Conservation (phyloP, 2,888 invertebrate genomes). For the Syrphus vitripennis region DNA sequence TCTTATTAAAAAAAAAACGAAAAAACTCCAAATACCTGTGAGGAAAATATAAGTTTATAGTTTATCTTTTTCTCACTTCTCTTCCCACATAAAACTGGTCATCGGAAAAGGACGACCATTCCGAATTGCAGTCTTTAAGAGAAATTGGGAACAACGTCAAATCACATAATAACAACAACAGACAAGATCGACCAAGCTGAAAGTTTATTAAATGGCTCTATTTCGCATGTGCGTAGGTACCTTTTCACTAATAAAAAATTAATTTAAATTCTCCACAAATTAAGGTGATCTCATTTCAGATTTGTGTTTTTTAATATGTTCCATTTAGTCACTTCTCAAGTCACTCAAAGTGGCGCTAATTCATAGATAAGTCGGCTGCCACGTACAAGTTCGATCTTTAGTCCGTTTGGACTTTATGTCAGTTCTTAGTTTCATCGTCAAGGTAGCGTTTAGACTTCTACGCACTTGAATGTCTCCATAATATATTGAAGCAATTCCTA, state of each 20-base stretch:
- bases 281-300: background rate
- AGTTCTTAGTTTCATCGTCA: background rate
- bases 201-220: background rate
- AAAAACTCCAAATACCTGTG: slow-evolving; percentile 54
- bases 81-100: slow-evolving; percentile 31
- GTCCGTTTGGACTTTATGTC: background rate
- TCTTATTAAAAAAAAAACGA: slow-evolving; percentile 1
- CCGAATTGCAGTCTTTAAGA: background rate
- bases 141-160: slow-evolving; percentile 1
- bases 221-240: background rate
- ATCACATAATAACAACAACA: background rate
- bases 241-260: background rate
- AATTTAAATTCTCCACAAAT: background rate
- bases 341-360: background rate
- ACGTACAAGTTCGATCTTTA: background rate
- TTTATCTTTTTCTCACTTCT: slow-evolving; percentile 25
- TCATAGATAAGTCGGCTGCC: background rate
- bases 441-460: background rate
- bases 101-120: background rate
- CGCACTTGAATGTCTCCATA: background rate
- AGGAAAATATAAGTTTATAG: slow-evolving; percentile 26
- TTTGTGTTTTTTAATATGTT: background rate
- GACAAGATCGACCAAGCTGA: background rate
- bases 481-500: background rate
- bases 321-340: background rate